These are phyloP conservation scores for Crotophaga sulcirostris DNA, from an alignment of 2,113 vertebrate species.

Conservation along the genomic window DNA sequence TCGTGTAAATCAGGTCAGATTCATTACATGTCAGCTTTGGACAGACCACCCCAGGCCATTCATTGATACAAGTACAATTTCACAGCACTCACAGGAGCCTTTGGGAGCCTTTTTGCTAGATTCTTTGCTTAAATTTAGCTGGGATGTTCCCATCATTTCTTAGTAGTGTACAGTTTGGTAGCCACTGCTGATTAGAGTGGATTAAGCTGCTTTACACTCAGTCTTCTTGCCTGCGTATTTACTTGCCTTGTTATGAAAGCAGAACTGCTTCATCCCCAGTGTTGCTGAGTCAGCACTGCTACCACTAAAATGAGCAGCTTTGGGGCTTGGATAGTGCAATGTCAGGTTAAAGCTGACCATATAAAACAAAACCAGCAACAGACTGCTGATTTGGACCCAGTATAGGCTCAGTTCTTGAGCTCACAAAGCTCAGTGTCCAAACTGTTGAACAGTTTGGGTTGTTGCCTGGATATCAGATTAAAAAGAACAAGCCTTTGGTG, in stretches of 20 bases:
- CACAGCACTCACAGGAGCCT: neutral
- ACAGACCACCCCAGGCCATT: neutral
- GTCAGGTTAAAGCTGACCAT: neutral
- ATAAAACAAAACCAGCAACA: neutral
- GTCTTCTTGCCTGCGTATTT: neutral
- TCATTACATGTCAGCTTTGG: neutral
- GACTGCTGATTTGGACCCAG: neutral
- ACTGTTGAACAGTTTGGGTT: neutral
- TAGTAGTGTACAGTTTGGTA: neutral
- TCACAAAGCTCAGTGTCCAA: neutral
- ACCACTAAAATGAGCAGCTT: neutral
- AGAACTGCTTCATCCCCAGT: neutral
- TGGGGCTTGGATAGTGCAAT: neutral
- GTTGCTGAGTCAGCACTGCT: neutral
- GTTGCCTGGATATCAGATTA: neutral
- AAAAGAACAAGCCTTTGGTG: neutral
- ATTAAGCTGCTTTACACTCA: neutral
- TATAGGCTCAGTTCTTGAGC: neutral
- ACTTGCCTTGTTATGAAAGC: neutral
- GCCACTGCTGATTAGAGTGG: neutral
- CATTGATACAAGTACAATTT: neutral
- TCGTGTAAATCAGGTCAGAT: conserved; percentile 42
- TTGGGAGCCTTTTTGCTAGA: neutral
- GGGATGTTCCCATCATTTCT: neutral
- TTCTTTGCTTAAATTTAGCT: neutral